These are phyloP conservation scores for Tachuris rubrigastra DNA, from an alignment of 2,113 vertebrate species.

Conservation along the genomic window DNA sequence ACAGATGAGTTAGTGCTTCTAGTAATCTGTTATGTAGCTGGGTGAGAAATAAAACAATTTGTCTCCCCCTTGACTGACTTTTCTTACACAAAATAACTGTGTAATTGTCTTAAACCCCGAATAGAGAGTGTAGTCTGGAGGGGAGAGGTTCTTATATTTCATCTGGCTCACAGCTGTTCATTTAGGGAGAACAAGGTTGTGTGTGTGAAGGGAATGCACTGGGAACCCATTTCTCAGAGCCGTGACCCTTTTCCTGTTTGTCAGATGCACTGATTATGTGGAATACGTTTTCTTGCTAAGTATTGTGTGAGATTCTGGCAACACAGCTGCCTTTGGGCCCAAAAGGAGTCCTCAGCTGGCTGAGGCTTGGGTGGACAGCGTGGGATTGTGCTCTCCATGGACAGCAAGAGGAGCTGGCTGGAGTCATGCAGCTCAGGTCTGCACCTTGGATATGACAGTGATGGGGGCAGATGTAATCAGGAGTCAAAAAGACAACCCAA, in stretches of 20 bases:
- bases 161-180: conserved; percentile 71
- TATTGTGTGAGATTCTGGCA: conserved; percentile 1
- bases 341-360: background rate
- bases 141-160: conserved; percentile 63
- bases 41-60: conserved; percentile 73
- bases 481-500: background rate
- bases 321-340: background rate
- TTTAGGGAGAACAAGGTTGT: conserved; percentile 34
- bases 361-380: background rate
- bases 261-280: conserved; percentile 31
- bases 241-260: conserved; percentile 18
- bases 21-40: conserved; percentile 63
- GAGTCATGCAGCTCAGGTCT: background rate
- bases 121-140: conserved; percentile 26
- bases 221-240: conserved; percentile 64
- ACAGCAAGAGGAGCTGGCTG: background rate
- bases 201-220: conserved; percentile 47
- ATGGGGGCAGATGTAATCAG: background rate
- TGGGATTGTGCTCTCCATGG: background rate
- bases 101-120: conserved; percentile 73
- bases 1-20: conserved; percentile 59
- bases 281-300: background rate
- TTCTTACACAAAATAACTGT: conserved; percentile 68
- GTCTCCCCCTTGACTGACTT: conserved; percentile 43
- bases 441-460: background rate